Percentiles rank a stretch among this genome's conserved stretches.
Conservation (phyloP, 92 coral and sea anemone genomes). For the Diadumene lineata region DNA sequence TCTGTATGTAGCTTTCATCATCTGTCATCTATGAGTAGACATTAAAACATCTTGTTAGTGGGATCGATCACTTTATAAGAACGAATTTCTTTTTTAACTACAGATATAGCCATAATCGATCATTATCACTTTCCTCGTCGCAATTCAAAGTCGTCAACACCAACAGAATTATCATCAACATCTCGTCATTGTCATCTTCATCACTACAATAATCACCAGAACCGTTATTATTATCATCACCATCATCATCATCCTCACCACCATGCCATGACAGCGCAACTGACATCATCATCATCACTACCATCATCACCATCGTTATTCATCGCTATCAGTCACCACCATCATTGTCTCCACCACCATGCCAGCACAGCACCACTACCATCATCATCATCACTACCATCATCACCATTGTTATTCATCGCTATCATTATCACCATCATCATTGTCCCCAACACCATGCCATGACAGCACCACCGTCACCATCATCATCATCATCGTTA, state of each 20-base stretch:
- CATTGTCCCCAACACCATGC: not conserved
- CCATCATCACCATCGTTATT: not conserved
- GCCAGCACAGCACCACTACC: no score
- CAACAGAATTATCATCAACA: not conserved
- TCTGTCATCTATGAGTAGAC: slow-evolving; percentile 55
- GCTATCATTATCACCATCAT: no score
- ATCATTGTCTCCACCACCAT: slow-evolving; percentile 12
- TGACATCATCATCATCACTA: not conserved
- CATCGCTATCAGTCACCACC: no score
- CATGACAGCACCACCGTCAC: not conserved
- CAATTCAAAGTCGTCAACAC: no score
- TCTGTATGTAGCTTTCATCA: slow-evolving; percentile 90
- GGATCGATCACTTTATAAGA: no score
- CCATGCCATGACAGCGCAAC: no score
- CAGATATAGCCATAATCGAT: no score
- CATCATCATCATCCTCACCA: not conserved
- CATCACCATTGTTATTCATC: no score
- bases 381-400: no score
- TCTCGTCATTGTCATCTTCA: not conserved
- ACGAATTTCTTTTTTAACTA: not conserved
- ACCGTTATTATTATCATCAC: not conserved
- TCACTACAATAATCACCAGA: not conserved
- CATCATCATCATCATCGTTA: not conserved
- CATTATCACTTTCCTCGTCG: no score
- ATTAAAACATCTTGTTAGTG: not conserved